Conservation (phyloP, 1,140 invertebrate genomes). For the Brachionus koreanus region DNA sequence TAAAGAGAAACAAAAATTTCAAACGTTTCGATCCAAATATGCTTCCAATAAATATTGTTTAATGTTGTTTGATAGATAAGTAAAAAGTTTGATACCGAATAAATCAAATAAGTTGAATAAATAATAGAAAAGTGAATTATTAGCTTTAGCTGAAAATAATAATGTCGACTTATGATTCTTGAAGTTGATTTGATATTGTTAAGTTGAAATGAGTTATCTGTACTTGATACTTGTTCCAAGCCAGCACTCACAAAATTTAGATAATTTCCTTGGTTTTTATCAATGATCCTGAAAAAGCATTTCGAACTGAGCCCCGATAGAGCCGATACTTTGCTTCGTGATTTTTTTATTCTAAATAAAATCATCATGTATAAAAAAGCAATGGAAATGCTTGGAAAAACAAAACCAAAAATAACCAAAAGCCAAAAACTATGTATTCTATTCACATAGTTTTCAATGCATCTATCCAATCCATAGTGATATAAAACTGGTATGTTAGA, state of each 20-base stretch:
- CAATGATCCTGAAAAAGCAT: neutral
- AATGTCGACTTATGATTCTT: neutral
- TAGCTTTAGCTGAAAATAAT: neutral
- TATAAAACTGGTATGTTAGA: neutral
- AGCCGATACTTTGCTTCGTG: neutral
- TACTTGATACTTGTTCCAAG: neutral
- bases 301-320: neutral
- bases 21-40: neutral
- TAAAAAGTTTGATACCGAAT: constrained; percentile 38
- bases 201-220: neutral
- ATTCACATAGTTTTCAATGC: neutral
- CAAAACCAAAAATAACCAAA: neutral
- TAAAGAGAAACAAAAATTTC: constrained; percentile 12
- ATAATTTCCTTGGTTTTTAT: neutral
- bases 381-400: constrained; percentile 3
- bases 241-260: neutral
- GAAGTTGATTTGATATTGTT: neutral
- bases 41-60: constrained; percentile 7
- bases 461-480: neutral
- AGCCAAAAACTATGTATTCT: neutral
- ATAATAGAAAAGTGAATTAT: constrained; percentile 32
- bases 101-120: constrained; percentile 11
- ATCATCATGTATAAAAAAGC: neutral
- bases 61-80: constrained; percentile 19
- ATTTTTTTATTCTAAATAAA: neutral